A percentile compares a stretch with the other conserved stretches of the same genome.
phyloP scores from a whole-genome alignment of 53 echinoderm and acorn worm species.

The Henricia sp. region DNA sequence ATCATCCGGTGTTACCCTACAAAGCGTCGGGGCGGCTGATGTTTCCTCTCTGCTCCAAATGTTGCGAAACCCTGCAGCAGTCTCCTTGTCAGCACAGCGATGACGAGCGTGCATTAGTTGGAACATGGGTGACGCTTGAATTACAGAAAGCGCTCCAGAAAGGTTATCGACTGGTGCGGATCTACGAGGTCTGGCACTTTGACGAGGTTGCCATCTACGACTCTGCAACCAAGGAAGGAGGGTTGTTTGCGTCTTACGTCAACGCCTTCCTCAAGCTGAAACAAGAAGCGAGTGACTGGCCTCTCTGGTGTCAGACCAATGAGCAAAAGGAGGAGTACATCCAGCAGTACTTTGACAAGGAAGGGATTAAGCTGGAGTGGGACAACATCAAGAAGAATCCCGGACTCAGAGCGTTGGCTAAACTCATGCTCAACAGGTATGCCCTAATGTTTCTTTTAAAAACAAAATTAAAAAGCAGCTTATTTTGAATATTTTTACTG shows the following conservation, averaged over 20 bases:
- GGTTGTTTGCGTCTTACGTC: constrained; percentile 71
- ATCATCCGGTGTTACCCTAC: constrained; percentile 66
- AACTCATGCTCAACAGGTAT: constrained; percentile 72
- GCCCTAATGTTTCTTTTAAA: constrained; percentile 31
- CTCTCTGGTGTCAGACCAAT: constrained; percentile 43
- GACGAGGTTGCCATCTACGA: constrained; percentile 28
- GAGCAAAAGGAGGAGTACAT: constrained; percentile 29
- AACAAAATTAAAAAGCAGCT: no score
- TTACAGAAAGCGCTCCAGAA: constrained; percentile 63
- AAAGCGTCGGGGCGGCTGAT: constrained; percentile 56
- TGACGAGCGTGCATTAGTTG: constrained; percentile 54
- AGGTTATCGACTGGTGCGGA: constrained; percentile 47
- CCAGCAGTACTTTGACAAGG: constrained; percentile 29
- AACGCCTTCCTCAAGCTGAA: constrained; percentile 68
- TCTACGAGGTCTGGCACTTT: constrained; percentile 78
- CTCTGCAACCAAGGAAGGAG: constrained; percentile 20
- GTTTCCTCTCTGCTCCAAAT: constrained; percentile 70
- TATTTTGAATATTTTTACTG: no score
- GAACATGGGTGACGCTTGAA: no score
- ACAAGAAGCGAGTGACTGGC: constrained; percentile 85
- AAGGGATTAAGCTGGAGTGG: constrained; percentile 66
- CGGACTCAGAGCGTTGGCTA: constrained; percentile 65
- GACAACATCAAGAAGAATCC: constrained; percentile 69
- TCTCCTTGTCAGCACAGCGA: constrained; percentile 13
- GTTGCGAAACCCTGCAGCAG: background rate